phyloP scores from a whole-genome alignment of 2,797 vertebrate species.

The Sebastes steindachneri region DNA sequence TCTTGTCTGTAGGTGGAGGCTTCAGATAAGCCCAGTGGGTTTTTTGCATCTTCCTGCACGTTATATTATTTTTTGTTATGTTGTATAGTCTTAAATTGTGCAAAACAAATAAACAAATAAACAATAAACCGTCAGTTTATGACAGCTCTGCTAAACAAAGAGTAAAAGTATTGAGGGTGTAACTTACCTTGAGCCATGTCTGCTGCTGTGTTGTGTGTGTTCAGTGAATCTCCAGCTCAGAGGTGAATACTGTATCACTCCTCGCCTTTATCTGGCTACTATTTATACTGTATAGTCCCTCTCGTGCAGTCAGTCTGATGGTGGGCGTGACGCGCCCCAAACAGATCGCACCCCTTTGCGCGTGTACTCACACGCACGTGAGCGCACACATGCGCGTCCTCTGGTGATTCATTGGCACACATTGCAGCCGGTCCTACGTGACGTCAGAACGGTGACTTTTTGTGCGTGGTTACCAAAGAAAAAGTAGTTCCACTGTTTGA shows the following conservation, averaged over 20 bases:
- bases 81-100: too few relatives aligned
- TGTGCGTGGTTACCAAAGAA: not conserved
- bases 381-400: not conserved
- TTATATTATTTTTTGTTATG: too few relatives aligned
- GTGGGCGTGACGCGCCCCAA: slow-evolving; percentile 51
- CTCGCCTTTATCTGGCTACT: not conserved
- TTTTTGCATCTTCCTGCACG: too few relatives aligned
- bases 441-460: not conserved
- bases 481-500: not conserved
- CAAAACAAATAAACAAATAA: too few relatives aligned
- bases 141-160: accelerated
- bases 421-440: too few relatives aligned
- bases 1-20: too few relatives aligned
- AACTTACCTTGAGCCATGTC: slow-evolving; percentile 77
- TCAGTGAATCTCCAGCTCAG: not conserved
- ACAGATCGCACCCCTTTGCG: not conserved
- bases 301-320: not conserved
- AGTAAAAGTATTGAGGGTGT: accelerated
- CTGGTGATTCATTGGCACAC: not conserved
- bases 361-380: not conserved
- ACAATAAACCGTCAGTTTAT: not conserved
- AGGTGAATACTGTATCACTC: not conserved
- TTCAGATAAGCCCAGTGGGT: too few relatives aligned
- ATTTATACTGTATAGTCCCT: slow-evolving; percentile 42
- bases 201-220: slow-evolving; percentile 16